Evolutionary conservation across 2,888 invertebrate genomes (phyloP).

Genomic region (Eledone cirrhosa): DNA sequence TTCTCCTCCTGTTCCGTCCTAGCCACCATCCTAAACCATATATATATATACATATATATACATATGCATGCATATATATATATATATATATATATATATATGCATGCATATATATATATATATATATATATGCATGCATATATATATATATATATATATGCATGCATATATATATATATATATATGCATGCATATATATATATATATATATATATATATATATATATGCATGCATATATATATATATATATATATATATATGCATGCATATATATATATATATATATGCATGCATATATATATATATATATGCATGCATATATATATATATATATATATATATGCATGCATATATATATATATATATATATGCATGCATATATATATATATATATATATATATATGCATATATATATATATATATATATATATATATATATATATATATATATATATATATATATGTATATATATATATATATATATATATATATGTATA

Average conservation of each 20-base stretch:
- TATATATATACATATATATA: background rate
- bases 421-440: conserved; percentile 14
- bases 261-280: background rate
- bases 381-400: conserved; percentile 18
- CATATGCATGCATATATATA: background rate
- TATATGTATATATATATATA: conserved; percentile 1
- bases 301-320: background rate
- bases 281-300: background rate
- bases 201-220: too few species aligned
- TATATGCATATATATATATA: conserved; percentile 8
- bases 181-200: too few species aligned
- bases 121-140: too few species aligned
- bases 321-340: conserved; percentile 18
- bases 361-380: conserved; percentile 12
- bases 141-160: too few species aligned
- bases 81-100: background rate
- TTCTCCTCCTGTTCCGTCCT: background rate
- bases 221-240: too few species aligned
- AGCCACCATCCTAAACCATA: too few species aligned
- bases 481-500: background rate
- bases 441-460: background rate
- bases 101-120: too few species aligned
- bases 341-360: background rate
- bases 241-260: too few species aligned
- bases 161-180: too few species aligned